Base-by-base conservation (phyloP, 2,113 vertebrate species). In the Menura novaehollandiae region DNA sequence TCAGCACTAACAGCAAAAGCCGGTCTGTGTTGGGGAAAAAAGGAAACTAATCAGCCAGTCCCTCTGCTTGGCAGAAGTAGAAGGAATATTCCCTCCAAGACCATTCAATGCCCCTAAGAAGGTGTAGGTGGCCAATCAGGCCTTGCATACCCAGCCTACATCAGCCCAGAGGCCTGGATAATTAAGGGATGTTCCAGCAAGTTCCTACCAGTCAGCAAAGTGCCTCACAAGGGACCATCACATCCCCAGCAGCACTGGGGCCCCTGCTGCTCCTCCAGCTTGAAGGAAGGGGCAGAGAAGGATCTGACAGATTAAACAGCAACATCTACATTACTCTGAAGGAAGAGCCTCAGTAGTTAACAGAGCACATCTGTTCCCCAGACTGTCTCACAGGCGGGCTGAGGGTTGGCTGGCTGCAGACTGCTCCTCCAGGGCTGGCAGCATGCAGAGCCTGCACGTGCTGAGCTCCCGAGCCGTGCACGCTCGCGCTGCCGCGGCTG, bases 331-430 rank as follows among this genome's bases (percentile, higher is more conserved):
- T 82, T 37, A 56, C 56, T 85, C 55, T 41, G 56, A 81, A 94
- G 88, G 77, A 77, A 26, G 1, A 78, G 60, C 32, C 56, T 73
- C 73, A 16, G 78, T 47, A 78, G 90, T 85, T 71, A 91, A 62
- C 74, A 71, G 15, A 44, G 59, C 60, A 82, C 88, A 76, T 88
- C 82, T 96, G 92, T 24, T 86, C 46, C 63, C 49, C 82, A 90
- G 90, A 5, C 86, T 41, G 83, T 52, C 56, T 44, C 71, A 11
- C 72, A 83, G 94, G 33, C 10, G 3, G 73, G 76, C 80, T 77
- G 62, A 82, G 79, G 47, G 24, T 21, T 91, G 89, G 87, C 32
- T 90, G 86, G 87, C 89, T 92, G 66, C 41, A 55, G 23, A 6
- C 17, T 12, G 73, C 85, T 51, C 43, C 82, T 43, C 52, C 71